Evolutionary conservation across 1,140 invertebrate genomes (phyloP).

Genomic region (Helicoverpa zea): DNA sequence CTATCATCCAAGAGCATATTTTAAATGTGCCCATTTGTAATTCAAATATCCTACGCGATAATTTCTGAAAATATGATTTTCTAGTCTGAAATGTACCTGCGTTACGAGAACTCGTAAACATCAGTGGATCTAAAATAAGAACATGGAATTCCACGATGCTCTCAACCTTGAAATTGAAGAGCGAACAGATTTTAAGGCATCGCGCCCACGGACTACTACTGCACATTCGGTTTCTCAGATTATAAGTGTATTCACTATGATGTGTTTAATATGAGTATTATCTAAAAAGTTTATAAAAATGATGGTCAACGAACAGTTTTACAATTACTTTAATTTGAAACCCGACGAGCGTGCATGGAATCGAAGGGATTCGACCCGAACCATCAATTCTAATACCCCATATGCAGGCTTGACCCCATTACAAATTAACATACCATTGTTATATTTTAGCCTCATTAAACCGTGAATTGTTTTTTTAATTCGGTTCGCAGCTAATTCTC

Average conservation of each 20-base stretch:
- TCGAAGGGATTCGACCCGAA: too few relatives aligned
- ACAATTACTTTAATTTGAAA: too few relatives aligned
- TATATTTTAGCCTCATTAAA: background rate
- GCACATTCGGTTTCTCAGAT: background rate
- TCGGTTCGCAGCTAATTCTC: background rate
- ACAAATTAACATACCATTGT: too few relatives aligned
- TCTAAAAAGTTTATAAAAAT: too few relatives aligned
- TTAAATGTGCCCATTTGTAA: background rate
- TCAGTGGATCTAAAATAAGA: conserved; percentile 53
- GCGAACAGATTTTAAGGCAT: conserved; percentile 13
- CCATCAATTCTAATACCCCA: too few relatives aligned
- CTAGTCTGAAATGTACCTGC: conserved; percentile 16
- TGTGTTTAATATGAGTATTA: too few relatives aligned
- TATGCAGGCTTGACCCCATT: too few relatives aligned
- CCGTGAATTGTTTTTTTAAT: background rate
- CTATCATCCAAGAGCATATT: background rate
- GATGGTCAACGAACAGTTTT: too few relatives aligned
- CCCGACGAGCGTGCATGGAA: too few relatives aligned
- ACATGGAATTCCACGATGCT: conserved; percentile 52
- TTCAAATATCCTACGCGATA: background rate
- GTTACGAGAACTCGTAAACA: conserved; percentile 50
- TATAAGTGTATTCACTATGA: background rate
- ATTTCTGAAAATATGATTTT: background rate
- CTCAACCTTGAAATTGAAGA: conserved; percentile 52
- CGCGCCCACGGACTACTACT: background rate